Percentiles rank a stretch among this genome's conserved stretches.
Evolutionary conservation across 2,113 vertebrate genomes (phyloP).

Genomic region (Bubo scandiacus): DNA sequence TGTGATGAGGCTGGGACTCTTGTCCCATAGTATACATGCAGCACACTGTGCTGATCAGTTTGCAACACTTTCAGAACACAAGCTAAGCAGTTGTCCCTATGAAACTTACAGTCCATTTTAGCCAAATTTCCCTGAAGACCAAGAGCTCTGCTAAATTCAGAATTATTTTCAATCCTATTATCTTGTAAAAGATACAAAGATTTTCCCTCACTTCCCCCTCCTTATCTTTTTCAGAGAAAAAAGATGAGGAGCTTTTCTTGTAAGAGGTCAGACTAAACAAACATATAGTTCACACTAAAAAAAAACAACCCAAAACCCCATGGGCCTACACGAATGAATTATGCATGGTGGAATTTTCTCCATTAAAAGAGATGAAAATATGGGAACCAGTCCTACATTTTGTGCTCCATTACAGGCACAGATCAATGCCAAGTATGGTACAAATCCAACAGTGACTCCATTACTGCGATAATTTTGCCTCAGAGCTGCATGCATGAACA

Average conservation of each 20-base stretch:
- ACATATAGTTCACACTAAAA: neutral
- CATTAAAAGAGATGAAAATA: neutral
- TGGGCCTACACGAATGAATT: neutral
- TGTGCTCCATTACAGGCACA: neutral
- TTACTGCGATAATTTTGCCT: neutral
- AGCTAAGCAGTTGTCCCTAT: neutral
- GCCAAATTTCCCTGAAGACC: neutral
- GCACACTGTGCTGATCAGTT: neutral
- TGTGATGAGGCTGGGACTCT: no score
- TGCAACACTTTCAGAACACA: neutral
- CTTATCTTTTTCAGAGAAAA: neutral
- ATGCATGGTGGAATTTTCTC: neutral
- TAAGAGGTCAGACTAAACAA: neutral
- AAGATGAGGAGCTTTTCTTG: neutral
- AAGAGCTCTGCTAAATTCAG: neutral
- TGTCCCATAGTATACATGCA: neutral
- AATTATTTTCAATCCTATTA: neutral
- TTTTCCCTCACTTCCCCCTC: rapidly evolving
- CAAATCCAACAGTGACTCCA: neutral
- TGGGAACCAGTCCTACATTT: neutral
- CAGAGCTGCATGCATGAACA: neutral
- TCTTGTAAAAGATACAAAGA: neutral
- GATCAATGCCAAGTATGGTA: neutral
- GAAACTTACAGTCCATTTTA: neutral
- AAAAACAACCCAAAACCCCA: neutral